Base-by-base conservation (phyloP, 2,888 invertebrate genomes). In the Leptinotarsa haldemani region DNA sequence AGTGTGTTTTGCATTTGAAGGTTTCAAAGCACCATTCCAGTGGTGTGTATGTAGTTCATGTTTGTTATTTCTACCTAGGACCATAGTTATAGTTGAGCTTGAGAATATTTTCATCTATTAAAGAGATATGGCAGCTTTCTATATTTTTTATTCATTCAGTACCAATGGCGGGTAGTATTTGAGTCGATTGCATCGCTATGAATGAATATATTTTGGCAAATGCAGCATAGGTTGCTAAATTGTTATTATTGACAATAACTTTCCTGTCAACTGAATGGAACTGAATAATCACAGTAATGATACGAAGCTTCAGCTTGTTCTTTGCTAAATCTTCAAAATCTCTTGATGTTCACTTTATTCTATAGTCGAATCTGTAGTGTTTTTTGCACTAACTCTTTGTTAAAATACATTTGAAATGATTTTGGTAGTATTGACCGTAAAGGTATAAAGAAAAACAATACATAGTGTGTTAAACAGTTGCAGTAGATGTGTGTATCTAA, bases 341-440 rank as follows among this genome's bases (percentile, higher is more conserved):
- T 74, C 71, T 74, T 40, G 74, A 74, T 74, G 74, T 74, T 74
- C 68, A 70, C 58, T 56, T 52, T 48, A 70, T 53, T 56, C 65
- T 71, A 58, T 72, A 70, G 65, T 30, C 67, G 50, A 66, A 70
- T 67, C 58, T 46, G 70, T 74, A 71, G 74, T 64, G 46, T 20
- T 66, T 40, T 65, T 71, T 74, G 74, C 74, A 74, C 71, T 71
- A 61, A 65, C 71, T 46, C 52, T 68, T 40, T 20, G 68, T 46
- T 66, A 22, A 50, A 47, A 67, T 13, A 30, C 63, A 30, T 40
- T 70, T 50, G 25, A 67, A 61, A 61, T 74, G 66, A 63, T 46
- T 46, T 56, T 4, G 52, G 66, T 66, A 66, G 50, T 13, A 25
- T 48, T 52, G n/a, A 48, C 16, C 15, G 22, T 18, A 47, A 25